Evolutionary conservation across 2,797 vertebrate genomes (phyloP).

Genomic region (Pangasius sanitwongsei): DNA sequence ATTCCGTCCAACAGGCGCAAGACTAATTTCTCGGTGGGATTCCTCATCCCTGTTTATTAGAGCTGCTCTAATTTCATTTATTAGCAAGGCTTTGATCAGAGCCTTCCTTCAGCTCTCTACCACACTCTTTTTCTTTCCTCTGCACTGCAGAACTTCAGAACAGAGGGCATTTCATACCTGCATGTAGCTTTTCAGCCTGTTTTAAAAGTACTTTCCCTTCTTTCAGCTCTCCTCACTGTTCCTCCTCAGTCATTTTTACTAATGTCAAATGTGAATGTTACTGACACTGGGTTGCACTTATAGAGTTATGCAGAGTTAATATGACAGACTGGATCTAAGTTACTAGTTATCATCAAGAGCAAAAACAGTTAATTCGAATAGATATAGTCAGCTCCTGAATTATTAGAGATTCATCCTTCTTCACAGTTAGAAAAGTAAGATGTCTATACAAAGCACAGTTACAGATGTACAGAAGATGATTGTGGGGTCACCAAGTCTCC

Average conservation of each 20-base stretch:
- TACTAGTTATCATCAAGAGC: background rate
- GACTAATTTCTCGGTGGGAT: constrained; percentile 67
- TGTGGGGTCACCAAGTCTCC: background rate
- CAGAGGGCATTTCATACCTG: background rate
- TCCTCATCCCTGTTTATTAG: constrained; percentile 72
- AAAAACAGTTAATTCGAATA: background rate
- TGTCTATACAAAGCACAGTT: background rate
- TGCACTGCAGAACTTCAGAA: background rate
- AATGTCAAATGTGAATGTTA: background rate
- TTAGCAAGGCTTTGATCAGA: constrained; percentile 44
- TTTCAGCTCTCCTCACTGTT: background rate
- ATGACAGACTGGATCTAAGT: background rate
- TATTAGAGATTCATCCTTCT: background rate
- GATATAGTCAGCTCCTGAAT: background rate
- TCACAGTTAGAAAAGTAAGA: background rate
- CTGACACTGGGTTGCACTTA: background rate
- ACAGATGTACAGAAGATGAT: background rate
- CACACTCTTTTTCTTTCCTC: background rate
- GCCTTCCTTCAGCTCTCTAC: constrained; percentile 8
- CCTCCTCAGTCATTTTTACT: constrained; percentile 17
- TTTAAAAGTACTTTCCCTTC: constrained; percentile 1
- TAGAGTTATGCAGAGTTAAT: background rate
- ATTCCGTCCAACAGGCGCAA: constrained; percentile 60
- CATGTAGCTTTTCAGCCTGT: background rate
- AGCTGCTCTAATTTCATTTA: constrained; percentile 75